A percentile compares a stretch with the other conserved stretches of the same genome.
Evolutionary conservation across 2,113 vertebrate genomes (phyloP).

Genomic region (Sitta europaea): DNA sequence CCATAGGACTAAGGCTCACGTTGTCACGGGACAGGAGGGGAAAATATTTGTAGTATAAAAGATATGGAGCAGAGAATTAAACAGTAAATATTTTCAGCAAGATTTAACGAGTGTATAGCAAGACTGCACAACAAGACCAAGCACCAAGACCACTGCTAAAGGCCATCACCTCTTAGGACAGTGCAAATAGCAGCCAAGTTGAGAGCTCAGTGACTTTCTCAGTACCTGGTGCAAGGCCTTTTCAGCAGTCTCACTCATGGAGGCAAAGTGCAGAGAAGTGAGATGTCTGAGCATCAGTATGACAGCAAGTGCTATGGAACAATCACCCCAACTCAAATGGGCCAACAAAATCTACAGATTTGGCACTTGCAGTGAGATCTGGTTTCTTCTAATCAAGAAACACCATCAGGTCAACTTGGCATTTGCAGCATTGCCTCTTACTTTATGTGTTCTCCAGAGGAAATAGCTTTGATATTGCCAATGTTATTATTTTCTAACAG

Average conservation of each 20-base stretch:
- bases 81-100: neutral
- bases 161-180: neutral
- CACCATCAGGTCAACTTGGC: neutral
- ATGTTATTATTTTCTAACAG: neutral
- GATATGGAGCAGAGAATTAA: neutral
- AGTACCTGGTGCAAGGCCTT: neutral
- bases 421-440: neutral
- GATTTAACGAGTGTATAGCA: rapidly evolving
- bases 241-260: neutral
- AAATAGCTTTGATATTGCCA: neutral
- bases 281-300: neutral
- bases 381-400: neutral
- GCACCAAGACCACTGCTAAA: neutral
- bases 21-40: neutral
- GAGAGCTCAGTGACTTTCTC: neutral
- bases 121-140: neutral
- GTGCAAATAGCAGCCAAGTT: neutral
- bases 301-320: neutral
- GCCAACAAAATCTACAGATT: neutral
- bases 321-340: neutral
- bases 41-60: neutral
- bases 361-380: neutral
- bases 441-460: neutral
- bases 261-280: neutral
- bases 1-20: neutral